phyloP scores from a whole-genome alignment of 2,113 vertebrate species.

The Otocyon megalotis region DNA sequence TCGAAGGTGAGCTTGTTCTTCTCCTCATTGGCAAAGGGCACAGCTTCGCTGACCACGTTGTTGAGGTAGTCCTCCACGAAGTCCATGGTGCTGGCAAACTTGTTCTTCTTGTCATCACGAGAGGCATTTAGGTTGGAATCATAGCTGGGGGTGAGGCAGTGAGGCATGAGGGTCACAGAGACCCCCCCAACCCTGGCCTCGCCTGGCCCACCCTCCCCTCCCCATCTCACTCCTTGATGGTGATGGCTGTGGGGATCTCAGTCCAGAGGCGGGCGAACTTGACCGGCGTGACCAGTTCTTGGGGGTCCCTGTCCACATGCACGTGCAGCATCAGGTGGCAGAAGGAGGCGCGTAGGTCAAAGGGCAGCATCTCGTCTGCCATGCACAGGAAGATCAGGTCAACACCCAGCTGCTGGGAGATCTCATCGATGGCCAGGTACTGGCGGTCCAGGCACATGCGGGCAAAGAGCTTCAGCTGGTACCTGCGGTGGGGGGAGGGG shows the following conservation, averaged over 20 bases:
- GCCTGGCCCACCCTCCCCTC: not conserved
- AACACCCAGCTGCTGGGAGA: slow-evolving; percentile 97
- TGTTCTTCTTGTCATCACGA: slow-evolving; percentile 98
- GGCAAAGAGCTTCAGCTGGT: slow-evolving; percentile 98
- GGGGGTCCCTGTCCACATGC: slow-evolving; percentile 97
- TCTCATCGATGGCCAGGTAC: slow-evolving; percentile 98
- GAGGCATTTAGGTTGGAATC: slow-evolving; percentile 97
- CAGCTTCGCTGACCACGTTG: slow-evolving; percentile 94
- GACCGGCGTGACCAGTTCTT: slow-evolving; percentile 97
- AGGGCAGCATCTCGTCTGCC: slow-evolving; percentile 97
- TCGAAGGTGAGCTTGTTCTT: slow-evolving; percentile 99
- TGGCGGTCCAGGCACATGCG: slow-evolving; percentile 99
- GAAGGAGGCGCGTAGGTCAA: slow-evolving; percentile 97
- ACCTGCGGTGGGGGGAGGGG: slow-evolving; percentile 85
- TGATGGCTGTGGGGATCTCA: slow-evolving; percentile 96
- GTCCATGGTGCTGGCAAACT: slow-evolving; percentile 96
- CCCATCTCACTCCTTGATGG: slow-evolving; percentile 95
- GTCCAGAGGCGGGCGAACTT: slow-evolving; percentile 99
- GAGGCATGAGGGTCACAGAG: not conserved
- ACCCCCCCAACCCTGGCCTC: too few relatives aligned
- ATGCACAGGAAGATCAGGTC: slow-evolving; percentile 99
- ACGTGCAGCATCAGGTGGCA: slow-evolving; percentile 98
- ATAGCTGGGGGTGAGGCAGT: slow-evolving; percentile 88
- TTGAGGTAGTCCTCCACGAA: slow-evolving; percentile 99
- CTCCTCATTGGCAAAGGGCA: slow-evolving; percentile 96